phyloP scores from a whole-genome alignment of 2,113 vertebrate species.

The Pseudorectes ferrugineus region DNA sequence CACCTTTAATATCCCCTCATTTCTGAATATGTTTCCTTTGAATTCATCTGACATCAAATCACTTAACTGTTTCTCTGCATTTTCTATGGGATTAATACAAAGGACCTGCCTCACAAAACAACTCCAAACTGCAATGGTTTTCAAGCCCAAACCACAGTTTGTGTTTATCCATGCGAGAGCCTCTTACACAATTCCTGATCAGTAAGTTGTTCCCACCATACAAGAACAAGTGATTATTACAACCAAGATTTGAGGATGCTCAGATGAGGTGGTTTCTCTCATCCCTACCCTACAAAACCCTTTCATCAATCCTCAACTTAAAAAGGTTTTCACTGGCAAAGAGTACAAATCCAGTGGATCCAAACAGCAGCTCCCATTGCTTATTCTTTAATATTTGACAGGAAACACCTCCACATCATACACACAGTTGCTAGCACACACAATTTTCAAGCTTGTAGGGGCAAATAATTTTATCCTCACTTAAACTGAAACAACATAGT shows the following conservation, averaged over 20 bases:
- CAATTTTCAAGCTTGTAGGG: background rate
- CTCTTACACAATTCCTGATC: background rate
- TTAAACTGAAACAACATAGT: background rate
- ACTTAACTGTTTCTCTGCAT: background rate
- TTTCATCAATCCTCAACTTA: background rate
- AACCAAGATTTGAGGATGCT: background rate
- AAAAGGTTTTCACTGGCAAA: background rate
- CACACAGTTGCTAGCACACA: background rate
- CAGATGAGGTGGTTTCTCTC: background rate
- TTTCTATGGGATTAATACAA: background rate
- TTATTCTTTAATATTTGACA: background rate
- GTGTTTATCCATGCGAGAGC: rapidly evolving
- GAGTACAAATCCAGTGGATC: background rate
- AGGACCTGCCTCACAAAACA: background rate
- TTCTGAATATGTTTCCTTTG: background rate
- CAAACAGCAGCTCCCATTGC: background rate
- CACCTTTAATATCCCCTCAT: background rate
- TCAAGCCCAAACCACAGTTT: background rate
- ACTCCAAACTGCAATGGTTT: background rate
- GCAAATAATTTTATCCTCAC: background rate
- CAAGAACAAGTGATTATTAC: background rate
- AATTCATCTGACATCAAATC: background rate
- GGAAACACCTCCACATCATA: background rate
- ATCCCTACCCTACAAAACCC: background rate
- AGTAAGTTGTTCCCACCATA: background rate